These are phyloP conservation scores for Drosophila pandora DNA, from an alignment of 1,140 invertebrate genomes.

Conservation along the genomic window DNA sequence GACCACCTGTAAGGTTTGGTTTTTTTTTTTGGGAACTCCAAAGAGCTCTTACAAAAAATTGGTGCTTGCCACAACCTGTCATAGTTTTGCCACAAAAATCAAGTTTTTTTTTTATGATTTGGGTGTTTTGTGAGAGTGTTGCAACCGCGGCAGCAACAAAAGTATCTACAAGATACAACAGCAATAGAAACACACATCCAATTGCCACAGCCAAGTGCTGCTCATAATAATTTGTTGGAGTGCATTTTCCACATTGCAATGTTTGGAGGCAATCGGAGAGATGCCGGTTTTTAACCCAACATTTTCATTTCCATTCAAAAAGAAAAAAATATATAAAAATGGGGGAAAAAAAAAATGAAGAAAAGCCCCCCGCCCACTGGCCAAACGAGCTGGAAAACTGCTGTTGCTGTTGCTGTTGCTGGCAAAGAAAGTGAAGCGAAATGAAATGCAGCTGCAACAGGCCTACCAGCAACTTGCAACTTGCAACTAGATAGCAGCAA, in stretches of 20 bases:
- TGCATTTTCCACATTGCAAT: constrained; percentile 77
- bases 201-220: constrained; percentile 58
- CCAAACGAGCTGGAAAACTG: constrained; percentile 49
- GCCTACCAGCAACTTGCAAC: constrained; percentile 11
- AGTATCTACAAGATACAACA: constrained; percentile 7
- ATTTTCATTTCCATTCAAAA: constrained; percentile 1
- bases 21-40: constrained; percentile 4
- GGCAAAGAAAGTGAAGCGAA: constrained; percentile 76
- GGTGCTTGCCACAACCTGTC: constrained; percentile 63
- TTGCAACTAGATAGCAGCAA: constrained; percentile 39
- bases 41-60: constrained; percentile 13
- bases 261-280: constrained; percentile 33
- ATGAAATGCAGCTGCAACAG: constrained; percentile 60
- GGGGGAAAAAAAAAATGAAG: no score
- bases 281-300: constrained; percentile 23
- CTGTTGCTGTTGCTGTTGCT: constrained; percentile 20
- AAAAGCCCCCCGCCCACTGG: constrained; percentile 17
- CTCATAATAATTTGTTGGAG: constrained; percentile 76
- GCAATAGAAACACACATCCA: constrained; percentile 48
- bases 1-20: constrained; percentile 34
- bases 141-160: constrained; percentile 50
- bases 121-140: constrained; percentile 54
- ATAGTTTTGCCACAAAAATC: constrained; percentile 28
- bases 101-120: constrained; percentile 35
- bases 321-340: neutral